Conservation (phyloP, 1,140 invertebrate genomes). For the Trachymyrmex septentrionalis region DNA sequence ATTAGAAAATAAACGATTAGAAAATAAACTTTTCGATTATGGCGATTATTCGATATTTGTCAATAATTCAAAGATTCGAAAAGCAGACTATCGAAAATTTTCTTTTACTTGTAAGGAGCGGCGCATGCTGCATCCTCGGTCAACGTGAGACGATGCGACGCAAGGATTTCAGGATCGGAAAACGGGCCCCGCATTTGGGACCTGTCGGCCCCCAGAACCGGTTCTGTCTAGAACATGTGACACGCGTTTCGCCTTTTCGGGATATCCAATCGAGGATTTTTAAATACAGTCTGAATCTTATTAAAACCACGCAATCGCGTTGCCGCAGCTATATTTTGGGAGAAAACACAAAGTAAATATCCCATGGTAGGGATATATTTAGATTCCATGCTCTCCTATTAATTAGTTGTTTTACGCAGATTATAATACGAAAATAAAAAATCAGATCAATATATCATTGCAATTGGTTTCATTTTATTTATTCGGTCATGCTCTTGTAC, state of each 20-base stretch:
- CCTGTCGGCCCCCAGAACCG: conserved; percentile 71
- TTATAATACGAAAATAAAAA: neutral
- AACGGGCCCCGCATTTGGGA: conserved; percentile 63
- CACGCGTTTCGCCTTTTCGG: conserved; percentile 72
- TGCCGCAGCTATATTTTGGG: conserved; percentile 12
- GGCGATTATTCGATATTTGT: conserved; percentile 49
- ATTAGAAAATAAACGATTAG: conserved; percentile 20
- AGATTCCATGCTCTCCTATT: neutral
- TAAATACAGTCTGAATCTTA: conserved; percentile 47
- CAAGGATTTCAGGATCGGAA: conserved; percentile 74
- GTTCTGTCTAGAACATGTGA: conserved; percentile 67
- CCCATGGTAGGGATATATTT: neutral
- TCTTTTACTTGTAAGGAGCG: conserved; percentile 31
- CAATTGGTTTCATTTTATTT: neutral
- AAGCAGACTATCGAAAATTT: conserved; percentile 58
- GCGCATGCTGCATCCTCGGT: conserved; percentile 22
- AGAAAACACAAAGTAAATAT: neutral
- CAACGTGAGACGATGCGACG: conserved; percentile 9
- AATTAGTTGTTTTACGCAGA: neutral
- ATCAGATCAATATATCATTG: neutral
- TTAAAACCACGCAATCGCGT: conserved; percentile 46
- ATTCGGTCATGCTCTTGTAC: neutral
- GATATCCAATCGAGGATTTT: conserved; percentile 52
- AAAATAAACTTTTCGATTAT: conserved; percentile 64
- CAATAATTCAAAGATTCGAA: conserved; percentile 32